A percentile compares a stretch with the other conserved stretches of the same genome.
Conservation (phyloP, 2,113 vertebrate species). For the Esox niger region DNA sequence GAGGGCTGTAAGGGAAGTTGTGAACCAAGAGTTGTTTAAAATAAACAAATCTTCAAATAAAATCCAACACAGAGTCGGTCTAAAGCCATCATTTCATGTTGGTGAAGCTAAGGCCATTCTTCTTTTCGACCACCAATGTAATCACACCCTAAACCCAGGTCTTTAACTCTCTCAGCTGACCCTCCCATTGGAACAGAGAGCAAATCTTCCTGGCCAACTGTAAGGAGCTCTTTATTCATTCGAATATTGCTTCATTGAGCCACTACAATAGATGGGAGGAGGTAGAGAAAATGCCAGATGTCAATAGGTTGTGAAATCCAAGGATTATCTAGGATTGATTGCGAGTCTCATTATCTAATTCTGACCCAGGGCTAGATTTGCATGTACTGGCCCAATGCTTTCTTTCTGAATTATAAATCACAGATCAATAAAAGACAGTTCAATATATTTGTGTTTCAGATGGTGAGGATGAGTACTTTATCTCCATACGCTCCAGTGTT, state of each 20-base stretch:
- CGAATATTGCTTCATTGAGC: not conserved
- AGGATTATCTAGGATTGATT: constrained; percentile 60
- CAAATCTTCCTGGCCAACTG: not conserved
- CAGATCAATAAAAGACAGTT: constrained; percentile 51
- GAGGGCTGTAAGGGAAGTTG: too few relatives aligned
- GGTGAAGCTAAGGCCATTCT: too few relatives aligned
- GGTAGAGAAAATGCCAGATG: constrained; percentile 24
- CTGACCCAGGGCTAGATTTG: constrained; percentile 32
- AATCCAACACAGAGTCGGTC: too few relatives aligned
- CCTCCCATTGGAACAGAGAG: not conserved
- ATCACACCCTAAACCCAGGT: not conserved
- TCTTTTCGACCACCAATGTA: not conserved
- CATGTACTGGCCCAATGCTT: constrained; percentile 40
- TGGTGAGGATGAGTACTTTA: constrained; percentile 20
- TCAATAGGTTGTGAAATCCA: constrained; percentile 50
- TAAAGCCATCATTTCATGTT: too few relatives aligned
- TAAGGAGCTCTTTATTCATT: not conserved
- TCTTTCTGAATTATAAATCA: constrained; percentile 46
- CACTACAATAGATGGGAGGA: constrained; percentile 29
- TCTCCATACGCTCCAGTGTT: constrained; percentile 33
- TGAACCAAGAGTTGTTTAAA: too few relatives aligned
- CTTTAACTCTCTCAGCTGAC: not conserved
- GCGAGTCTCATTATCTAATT: constrained; percentile 47
- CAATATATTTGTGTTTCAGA: constrained; percentile 34
- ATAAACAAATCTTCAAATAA: too few relatives aligned